A percentile compares a stretch with the other conserved stretches of the same genome.
Conservation (phyloP, 2,888 invertebrate genomes). For the Harpalus rufipes region DNA sequence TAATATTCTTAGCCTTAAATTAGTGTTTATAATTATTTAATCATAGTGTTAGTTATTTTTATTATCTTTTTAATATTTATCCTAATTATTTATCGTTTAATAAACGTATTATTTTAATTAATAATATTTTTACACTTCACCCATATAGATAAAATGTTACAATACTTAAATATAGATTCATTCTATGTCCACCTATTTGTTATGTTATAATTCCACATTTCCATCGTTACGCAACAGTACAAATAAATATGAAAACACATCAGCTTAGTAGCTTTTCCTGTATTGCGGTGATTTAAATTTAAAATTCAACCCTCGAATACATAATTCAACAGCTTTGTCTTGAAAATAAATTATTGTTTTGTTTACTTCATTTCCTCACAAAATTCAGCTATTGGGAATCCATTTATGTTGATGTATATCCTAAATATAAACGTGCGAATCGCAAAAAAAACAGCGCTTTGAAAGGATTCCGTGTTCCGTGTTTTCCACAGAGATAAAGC, state of each 20-base stretch:
- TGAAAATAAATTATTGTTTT: conserved; percentile 1
- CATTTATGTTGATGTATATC: conserved; percentile 2
- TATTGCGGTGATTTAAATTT: neutral
- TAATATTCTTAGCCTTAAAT: no score
- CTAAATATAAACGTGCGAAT: neutral
- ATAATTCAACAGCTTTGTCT: neutral
- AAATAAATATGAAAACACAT: neutral
- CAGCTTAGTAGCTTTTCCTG: neutral
- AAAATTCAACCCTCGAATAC: neutral
- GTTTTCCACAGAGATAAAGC: no score
- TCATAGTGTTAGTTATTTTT: no score
- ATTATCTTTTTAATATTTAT: no score
- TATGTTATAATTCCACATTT: neutral
- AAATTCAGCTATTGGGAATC: neutral
- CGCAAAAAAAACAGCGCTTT: neutral
- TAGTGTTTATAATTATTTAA: no score
- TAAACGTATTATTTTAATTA: no score
- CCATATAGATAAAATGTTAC: no score
- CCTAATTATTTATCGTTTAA: no score
- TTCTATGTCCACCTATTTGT: no score
- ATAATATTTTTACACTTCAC: no score
- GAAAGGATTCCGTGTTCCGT: no score
- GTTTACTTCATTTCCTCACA: neutral
- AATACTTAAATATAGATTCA: no score
- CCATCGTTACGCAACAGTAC: neutral